phyloP scores from a whole-genome alignment of 1,140 invertebrate species.

The Tetragonula clypearis region DNA sequence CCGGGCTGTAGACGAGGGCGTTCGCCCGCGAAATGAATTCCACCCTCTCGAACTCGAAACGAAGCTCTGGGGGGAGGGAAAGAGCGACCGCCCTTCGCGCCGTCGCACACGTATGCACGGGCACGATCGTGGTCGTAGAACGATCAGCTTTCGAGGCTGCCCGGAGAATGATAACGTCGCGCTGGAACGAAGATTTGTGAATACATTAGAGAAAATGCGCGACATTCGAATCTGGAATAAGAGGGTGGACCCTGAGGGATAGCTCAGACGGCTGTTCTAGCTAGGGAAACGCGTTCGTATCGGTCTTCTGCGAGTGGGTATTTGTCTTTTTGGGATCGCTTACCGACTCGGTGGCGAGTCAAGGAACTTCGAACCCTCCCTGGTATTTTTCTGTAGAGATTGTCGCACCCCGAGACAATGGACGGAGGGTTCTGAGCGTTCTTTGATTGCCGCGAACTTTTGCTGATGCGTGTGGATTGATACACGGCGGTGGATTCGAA shows the following conservation, averaged over 20 bases:
- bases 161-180: slow-evolving; percentile 75
- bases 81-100: slow-evolving; percentile 10
- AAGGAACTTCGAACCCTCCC: slow-evolving; percentile 41
- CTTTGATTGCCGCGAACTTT: not conserved
- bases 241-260: slow-evolving; percentile 56
- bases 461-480: not conserved
- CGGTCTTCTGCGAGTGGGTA: slow-evolving; percentile 55
- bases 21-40: slow-evolving; percentile 79
- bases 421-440: not conserved
- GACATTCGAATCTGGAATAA: slow-evolving; percentile 2
- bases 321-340: slow-evolving; percentile 68
- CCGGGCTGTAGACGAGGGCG: slow-evolving; percentile 74
- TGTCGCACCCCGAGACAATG: not conserved
- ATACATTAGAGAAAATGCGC: slow-evolving; percentile 76
- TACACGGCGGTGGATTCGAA: not conserved
- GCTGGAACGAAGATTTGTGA: slow-evolving; percentile 78
- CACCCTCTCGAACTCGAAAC: slow-evolving; percentile 52
- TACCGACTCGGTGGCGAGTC: slow-evolving; percentile 55
- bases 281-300: slow-evolving; percentile 64
- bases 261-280: not conserved
- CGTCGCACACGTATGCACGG: not conserved
- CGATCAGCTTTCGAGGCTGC: slow-evolving; percentile 63
- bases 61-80: slow-evolving; percentile 43
- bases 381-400: slow-evolving; percentile 3
- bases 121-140: not conserved